Evolutionary conservation across 2,888 invertebrate genomes (phyloP), one percentile per base, ranked within the genome.

Genomic region (Xestobium rufovillosum): DNA sequence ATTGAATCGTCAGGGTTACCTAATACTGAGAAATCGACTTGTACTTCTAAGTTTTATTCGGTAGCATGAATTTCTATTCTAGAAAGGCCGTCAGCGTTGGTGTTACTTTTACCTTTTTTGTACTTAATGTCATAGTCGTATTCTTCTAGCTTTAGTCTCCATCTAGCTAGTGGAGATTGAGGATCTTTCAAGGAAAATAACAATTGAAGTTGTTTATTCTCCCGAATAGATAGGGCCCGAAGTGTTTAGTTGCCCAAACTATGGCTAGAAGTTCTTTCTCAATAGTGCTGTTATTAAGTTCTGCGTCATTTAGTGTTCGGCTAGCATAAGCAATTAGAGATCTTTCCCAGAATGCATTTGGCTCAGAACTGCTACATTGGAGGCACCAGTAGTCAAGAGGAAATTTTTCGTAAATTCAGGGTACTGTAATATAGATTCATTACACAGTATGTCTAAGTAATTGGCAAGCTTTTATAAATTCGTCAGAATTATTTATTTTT

Each of bases 341-440:
- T 25, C 15, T 12, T n/a, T n/a, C n/a, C n/a, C n/a, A n/a, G n/a
- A n/a, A n/a, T n/a, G n/a, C n/a, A n/a, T n/a, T n/a, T n/a, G n/a
- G n/a, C n/a, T n/a, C n/a, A n/a, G n/a, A n/a, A 23, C 23, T 23
- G 8, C 23, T n/a, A n/a, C 29, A 26, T n/a, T n/a, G n/a, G n/a
- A n/a, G 6, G 37, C 31, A 12, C 31, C 37, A 10, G 31, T 37
- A 10, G 37, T 37, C 8, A 37, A n/a, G 16, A 26, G 37, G 9
- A 30, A 30, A 4, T 8, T 30, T 19, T 30, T 36, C 3, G 11
- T 4, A 30, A 30, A 30, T 13, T 36, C 34, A 3, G 27, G 34
- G 13, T 27, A 27, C 9, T 8, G 3, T 4, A 34, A 11, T 4
- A 34, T 27, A 27, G 34, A 17, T 9, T 19, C 29, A 14, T 36